Evolutionary conservation across 1,140 invertebrate genomes (phyloP).

Genomic region (Uloborus diversus): DNA sequence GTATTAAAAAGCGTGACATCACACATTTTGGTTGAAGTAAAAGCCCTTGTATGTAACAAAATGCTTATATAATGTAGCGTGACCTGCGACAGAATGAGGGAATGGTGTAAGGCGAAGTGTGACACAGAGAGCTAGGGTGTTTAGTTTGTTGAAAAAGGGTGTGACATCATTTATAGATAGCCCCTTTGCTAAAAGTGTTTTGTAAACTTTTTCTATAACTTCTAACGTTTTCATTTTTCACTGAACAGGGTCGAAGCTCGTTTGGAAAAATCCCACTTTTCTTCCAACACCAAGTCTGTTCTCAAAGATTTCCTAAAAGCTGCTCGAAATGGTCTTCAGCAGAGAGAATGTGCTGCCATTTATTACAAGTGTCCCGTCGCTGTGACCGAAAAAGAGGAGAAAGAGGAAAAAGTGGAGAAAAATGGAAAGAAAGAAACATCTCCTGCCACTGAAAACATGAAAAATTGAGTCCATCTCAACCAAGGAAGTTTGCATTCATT

Average conservation of each 20-base stretch:
- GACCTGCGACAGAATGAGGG: too few species aligned
- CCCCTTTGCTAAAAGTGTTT: not conserved
- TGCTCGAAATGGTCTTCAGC: constrained; percentile 52
- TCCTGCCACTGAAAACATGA: too few species aligned
- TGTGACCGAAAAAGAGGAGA: constrained; percentile 7
- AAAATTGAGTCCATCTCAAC: too few species aligned
- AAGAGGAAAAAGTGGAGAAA: not conserved
- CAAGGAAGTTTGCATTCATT: not conserved
- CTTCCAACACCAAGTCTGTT: constrained; percentile 38
- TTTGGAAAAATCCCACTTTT: constrained; percentile 46
- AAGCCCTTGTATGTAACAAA: too few species aligned
- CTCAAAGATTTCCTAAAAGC: constrained; percentile 58
- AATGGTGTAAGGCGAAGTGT: too few species aligned
- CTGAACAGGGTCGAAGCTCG: constrained; percentile 51
- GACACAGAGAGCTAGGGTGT: not conserved
- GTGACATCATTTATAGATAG: not conserved
- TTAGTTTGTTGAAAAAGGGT: too few species aligned
- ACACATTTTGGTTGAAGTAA: too few species aligned
- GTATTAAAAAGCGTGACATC: too few species aligned
- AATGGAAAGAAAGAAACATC: too few species aligned
- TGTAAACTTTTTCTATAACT: not conserved
- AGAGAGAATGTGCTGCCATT: constrained; percentile 54
- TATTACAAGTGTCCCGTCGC: constrained; percentile 53
- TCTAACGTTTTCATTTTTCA: too few species aligned
- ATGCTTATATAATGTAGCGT: too few species aligned